A percentile compares a stretch with the other conserved stretches of the same genome.
These are phyloP conservation scores for Erpobdella octoculata DNA, from an alignment of 2,888 invertebrate genomes.

Conservation along the genomic window DNA sequence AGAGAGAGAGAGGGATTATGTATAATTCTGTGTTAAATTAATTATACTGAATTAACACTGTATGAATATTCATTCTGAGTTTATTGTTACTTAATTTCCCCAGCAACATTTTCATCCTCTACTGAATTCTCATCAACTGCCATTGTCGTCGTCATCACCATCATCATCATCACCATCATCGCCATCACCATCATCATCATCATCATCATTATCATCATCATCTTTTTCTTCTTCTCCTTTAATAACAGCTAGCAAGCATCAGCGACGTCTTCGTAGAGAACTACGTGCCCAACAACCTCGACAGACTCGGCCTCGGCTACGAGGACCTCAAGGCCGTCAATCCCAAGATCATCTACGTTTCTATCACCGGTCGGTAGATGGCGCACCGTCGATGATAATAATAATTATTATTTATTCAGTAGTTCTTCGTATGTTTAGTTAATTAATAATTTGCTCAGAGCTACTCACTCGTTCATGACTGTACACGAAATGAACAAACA, in stretches of 20 bases:
- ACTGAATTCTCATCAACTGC: neutral
- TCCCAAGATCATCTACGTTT: constrained; percentile 80
- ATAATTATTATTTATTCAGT: too few species aligned
- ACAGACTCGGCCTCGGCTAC: constrained; percentile 70
- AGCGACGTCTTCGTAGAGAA: constrained; percentile 88
- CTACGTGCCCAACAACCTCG: constrained; percentile 81
- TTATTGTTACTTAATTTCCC: too few species aligned
- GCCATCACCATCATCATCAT: constrained; percentile 27
- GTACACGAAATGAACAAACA: too few species aligned
- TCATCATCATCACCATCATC: constrained; percentile 22
- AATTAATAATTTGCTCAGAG: neutral
- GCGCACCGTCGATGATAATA: neutral
- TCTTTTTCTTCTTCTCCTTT: neutral
- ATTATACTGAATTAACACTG: too few species aligned
- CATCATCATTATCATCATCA: constrained; percentile 3
- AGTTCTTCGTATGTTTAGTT: too few species aligned
- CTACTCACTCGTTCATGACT: neutral
- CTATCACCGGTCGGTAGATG: constrained; percentile 63
- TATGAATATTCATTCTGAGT: too few species aligned
- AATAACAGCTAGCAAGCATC: constrained; percentile 61
- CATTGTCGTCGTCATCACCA: constrained; percentile 17
- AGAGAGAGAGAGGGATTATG: too few species aligned
- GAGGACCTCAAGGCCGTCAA: constrained; percentile 63
- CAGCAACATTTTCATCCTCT: neutral
- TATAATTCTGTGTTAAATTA: too few species aligned